Conservation (phyloP, 2,888 invertebrate genomes). For the Caenorhabditis angaria region DNA sequence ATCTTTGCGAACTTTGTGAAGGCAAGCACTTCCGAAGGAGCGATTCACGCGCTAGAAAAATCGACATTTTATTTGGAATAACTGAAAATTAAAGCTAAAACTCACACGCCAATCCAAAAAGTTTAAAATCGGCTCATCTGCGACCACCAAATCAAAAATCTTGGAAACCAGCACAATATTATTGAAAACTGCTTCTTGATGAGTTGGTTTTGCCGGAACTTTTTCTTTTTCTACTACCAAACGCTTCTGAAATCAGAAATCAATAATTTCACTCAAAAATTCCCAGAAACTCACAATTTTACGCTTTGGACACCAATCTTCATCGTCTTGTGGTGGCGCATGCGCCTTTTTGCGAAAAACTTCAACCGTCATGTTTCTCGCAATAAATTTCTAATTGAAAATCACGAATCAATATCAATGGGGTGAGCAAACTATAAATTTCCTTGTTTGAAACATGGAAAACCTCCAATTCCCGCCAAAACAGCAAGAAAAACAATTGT, state of each 20-base stretch:
- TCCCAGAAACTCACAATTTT: constrained; percentile 8
- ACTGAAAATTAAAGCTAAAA: not conserved
- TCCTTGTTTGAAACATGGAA: too few relatives aligned
- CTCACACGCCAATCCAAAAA: not conserved
- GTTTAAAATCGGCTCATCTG: not conserved
- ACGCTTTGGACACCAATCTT: constrained; percentile 11
- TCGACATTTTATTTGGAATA: too few relatives aligned
- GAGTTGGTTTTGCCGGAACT: not conserved
- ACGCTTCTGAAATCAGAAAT: not conserved
- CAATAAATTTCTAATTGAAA: too few relatives aligned
- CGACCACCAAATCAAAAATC: not conserved
- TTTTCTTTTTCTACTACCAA: constrained; percentile 5
- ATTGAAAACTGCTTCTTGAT: not conserved
- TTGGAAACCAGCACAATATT: constrained; percentile 4
- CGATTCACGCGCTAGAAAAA: constrained; percentile 5
- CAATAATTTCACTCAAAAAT: not conserved
- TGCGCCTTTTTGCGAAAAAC: constrained; percentile 15
- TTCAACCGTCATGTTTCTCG: not conserved
- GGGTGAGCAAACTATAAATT: too few relatives aligned
- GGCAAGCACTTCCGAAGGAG: not conserved
- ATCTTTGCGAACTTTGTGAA: constrained; percentile 16
- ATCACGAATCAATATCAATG: too few relatives aligned
- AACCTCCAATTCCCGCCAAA: too few relatives aligned
- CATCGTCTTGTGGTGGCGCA: constrained; percentile 11
- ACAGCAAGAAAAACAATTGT: too few relatives aligned